These are phyloP conservation scores for Plectropomus leopardus DNA, from an alignment of 2,113 vertebrate species.

Conservation along the genomic window DNA sequence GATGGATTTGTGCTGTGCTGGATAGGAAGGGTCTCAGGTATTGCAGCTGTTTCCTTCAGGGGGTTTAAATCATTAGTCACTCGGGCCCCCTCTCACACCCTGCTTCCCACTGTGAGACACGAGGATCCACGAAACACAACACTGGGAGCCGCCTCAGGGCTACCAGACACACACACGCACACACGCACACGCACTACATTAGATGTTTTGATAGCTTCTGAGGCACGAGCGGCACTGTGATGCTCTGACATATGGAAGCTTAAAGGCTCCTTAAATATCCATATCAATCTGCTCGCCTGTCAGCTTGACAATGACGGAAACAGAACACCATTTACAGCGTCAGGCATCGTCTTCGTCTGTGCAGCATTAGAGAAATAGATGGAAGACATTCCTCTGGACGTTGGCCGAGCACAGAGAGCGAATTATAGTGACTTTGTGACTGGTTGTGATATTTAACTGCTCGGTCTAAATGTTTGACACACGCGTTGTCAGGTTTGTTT, in stretches of 20 bases:
- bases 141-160: conserved; percentile 61
- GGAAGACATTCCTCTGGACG: conserved; percentile 66
- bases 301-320: conserved; percentile 82
- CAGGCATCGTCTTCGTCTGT: conserved; percentile 68
- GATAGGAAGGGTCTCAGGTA: conserved; percentile 26
- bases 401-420: conserved; percentile 19
- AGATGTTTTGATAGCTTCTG: conserved; percentile 60
- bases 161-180: conserved; percentile 9
- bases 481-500: not conserved
- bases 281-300: conserved; percentile 84
- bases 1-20: conserved; percentile 9
- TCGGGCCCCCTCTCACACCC: conserved; percentile 15
- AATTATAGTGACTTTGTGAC: conserved; percentile 1
- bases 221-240: conserved; percentile 61
- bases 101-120: conserved; percentile 43
- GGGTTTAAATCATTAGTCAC: conserved; percentile 58
- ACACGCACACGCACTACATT: conserved; percentile 33
- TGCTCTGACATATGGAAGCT: conserved; percentile 75
- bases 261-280: conserved; percentile 84
- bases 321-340: conserved; percentile 74
- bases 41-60: conserved; percentile 52
- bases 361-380: conserved; percentile 81
- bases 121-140: conserved; percentile 63
- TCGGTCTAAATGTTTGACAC: not conserved
- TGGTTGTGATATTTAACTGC: not conserved